Conservation (phyloP, 1,140 invertebrate species). For the Brachystomella parvula region DNA sequence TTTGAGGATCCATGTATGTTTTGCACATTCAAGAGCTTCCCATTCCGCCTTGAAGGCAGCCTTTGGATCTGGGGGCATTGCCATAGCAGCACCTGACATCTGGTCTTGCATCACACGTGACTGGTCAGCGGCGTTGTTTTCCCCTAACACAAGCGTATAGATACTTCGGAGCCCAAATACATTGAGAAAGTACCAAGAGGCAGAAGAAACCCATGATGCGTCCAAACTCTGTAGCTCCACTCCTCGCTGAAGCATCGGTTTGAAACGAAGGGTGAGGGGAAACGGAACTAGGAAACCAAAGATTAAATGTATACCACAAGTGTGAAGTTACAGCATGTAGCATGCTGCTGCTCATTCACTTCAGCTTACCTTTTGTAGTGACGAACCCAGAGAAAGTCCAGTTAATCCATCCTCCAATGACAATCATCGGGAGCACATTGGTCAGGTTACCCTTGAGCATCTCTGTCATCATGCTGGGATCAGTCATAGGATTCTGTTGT, state of each 20-base stretch:
- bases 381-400: constrained; percentile 99
- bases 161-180: constrained; percentile 97
- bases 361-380: constrained; percentile 55
- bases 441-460: constrained; percentile 99
- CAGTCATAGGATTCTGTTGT: constrained; percentile 90
- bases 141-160: constrained; percentile 93
- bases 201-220: constrained; percentile 98
- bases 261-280: constrained; percentile 92
- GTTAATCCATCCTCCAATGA: constrained; percentile 99
- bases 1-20: constrained; percentile 81
- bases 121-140: constrained; percentile 97
- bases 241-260: constrained; percentile 97
- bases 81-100: constrained; percentile 90
- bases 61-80: constrained; percentile 94
- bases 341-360: too few species aligned
- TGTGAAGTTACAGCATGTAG: too few species aligned
- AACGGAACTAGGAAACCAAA: constrained; percentile 98
- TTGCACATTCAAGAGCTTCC: constrained; percentile 94
- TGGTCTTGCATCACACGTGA: constrained; percentile 95
- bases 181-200: constrained; percentile 99
- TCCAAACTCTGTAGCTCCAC: constrained; percentile 91
- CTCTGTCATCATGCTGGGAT: constrained; percentile 96
- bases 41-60: constrained; percentile 98
- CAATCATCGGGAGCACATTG: constrained; percentile 95
- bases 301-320: too few species aligned